Percentiles rank a stretch among this genome's conserved stretches.
phyloP scores from a whole-genome alignment of 1,140 invertebrate genomes.

The Aporrectodea caliginosa region DNA sequence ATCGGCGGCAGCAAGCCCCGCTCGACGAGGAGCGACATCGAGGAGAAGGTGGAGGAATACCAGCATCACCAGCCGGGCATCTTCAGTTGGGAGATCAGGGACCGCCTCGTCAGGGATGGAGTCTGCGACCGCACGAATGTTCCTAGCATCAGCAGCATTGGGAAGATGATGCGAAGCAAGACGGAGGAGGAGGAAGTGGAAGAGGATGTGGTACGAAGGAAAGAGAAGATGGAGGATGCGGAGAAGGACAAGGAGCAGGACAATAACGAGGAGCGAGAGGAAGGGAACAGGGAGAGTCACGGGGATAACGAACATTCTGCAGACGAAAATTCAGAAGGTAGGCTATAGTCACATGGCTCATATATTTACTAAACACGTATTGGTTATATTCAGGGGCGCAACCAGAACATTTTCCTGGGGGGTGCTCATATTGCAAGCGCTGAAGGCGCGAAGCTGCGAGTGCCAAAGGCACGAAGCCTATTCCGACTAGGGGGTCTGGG shows the following conservation, averaged over 20 bases:
- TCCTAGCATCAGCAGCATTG: slow-evolving; percentile 97
- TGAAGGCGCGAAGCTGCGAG: no score
- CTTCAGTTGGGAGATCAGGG: slow-evolving; percentile 99
- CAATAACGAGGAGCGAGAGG: background rate
- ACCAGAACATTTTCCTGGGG: no score
- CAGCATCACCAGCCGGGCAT: slow-evolving; percentile 76
- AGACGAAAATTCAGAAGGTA: no score
- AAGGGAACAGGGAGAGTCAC: slow-evolving; percentile 28
- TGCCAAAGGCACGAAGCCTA: no score
- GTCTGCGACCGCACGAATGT: slow-evolving; percentile 98
- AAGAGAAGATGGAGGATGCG: background rate
- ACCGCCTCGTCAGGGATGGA: slow-evolving; percentile 88
- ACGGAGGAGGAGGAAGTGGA: background rate
- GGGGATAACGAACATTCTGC: slow-evolving; percentile 27
- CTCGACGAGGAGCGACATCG: slow-evolving; percentile 95
- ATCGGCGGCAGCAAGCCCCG: slow-evolving; percentile 99
- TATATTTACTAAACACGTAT: no score
- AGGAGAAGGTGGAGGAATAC: slow-evolving; percentile 57
- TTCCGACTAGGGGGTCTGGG: no score
- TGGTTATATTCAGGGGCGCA: no score
- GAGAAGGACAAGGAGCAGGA: slow-evolving; percentile 27
- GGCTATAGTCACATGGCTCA: no score
- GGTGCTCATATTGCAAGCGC: no score
- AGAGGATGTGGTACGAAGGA: background rate
- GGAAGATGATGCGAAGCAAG: slow-evolving; percentile 80